Conservation (phyloP, 2,888 invertebrate genomes). For the Lepas anatifera region DNA sequence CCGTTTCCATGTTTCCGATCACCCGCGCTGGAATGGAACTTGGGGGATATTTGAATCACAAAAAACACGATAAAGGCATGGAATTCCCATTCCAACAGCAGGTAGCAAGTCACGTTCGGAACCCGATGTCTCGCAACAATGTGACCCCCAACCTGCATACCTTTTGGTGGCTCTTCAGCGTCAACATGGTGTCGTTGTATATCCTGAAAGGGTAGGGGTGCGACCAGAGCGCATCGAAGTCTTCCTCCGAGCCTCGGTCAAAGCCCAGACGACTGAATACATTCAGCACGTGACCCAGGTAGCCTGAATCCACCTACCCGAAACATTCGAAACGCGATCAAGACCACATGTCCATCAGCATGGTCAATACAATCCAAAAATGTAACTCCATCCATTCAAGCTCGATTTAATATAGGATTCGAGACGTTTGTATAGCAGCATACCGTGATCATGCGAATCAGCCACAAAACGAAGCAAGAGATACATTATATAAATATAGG, state of each 20-base stretch:
- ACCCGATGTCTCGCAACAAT: no score
- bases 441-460: not conserved
- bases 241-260: constrained; percentile 38
- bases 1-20: no score
- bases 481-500: not conserved
- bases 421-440: not conserved
- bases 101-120: no score
- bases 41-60: no score
- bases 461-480: not conserved
- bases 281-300: constrained; percentile 65
- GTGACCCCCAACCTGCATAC: not conserved
- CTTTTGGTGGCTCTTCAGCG: constrained; percentile 28
- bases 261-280: constrained; percentile 63
- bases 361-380: not conserved
- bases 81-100: no score
- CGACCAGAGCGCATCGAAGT: constrained; percentile 86
- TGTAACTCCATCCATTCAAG: not conserved
- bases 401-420: not conserved
- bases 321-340: not conserved
- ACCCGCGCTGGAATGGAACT: no score
- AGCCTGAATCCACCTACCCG: constrained; percentile 42
- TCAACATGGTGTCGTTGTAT: constrained; percentile 33
- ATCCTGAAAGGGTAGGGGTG: constrained; percentile 78
- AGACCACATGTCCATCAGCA: not conserved
- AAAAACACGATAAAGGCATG: no score